Evolutionary conservation across 2,888 invertebrate genomes (phyloP).

Genomic region (Caenorhabditis sp.): DNA sequence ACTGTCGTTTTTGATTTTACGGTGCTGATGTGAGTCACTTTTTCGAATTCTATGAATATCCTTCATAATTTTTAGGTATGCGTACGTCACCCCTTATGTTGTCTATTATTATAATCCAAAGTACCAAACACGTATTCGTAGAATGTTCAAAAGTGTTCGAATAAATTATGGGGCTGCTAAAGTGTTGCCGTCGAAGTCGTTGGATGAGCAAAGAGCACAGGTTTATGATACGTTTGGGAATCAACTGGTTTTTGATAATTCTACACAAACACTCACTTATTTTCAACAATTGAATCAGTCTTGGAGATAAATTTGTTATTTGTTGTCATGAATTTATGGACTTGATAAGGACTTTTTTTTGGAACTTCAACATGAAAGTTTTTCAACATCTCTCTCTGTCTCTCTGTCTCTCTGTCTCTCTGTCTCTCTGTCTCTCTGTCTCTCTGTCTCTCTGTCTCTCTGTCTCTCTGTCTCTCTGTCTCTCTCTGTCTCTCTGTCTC

Average conservation of each 20-base stretch:
- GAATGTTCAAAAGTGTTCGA: constrained; percentile 5
- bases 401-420: too few relatives aligned
- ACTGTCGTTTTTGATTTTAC: constrained; percentile 27
- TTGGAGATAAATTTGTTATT: constrained; percentile 16
- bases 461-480: too few relatives aligned
- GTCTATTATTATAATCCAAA: constrained; percentile 37
- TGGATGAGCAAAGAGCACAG: constrained; percentile 5
- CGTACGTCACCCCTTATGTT: constrained; percentile 26
- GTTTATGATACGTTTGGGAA: constrained; percentile 36
- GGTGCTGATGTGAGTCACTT: constrained; percentile 5
- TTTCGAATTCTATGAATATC: too few relatives aligned
- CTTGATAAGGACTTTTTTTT: too few relatives aligned
- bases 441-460: too few relatives aligned
- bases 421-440: too few relatives aligned
- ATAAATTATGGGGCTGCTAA: constrained; percentile 1
- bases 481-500: too few relatives aligned
- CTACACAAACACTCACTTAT: constrained; percentile 20
- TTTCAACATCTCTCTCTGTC: too few relatives aligned
- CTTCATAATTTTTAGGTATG: constrained; percentile 8
- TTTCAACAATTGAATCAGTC: constrained; percentile 17
- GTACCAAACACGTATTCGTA: constrained; percentile 13
- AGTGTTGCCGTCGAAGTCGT: constrained; percentile 12
- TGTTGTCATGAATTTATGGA: too few relatives aligned
- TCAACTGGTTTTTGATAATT: constrained; percentile 19
- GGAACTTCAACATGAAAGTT: too few relatives aligned